Evolutionary conservation across 2,113 vertebrate genomes (phyloP).

Genomic region (Phyllostomus discolor): DNA sequence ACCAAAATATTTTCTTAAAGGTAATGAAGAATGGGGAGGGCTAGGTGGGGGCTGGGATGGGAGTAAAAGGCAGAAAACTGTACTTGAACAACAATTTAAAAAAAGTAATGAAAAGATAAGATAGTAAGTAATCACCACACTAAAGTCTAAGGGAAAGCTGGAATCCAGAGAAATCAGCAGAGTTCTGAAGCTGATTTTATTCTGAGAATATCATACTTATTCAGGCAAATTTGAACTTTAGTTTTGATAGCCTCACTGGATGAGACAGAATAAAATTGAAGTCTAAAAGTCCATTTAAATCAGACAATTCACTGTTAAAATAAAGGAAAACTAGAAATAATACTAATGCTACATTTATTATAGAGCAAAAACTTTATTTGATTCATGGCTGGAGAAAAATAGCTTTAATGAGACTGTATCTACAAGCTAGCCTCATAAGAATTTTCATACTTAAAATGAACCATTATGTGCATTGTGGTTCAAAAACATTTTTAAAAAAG

Average conservation of each 20-base stretch:
- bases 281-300: neutral
- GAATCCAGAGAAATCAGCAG: neutral
- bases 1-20: neutral
- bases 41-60: too few relatives aligned
- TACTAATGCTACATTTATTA: neutral
- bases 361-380: neutral
- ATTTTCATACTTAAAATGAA: neutral
- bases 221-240: neutral
- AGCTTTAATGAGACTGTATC: neutral
- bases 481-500: neutral
- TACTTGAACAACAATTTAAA: too few relatives aligned
- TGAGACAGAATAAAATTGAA: conserved; percentile 11
- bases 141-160: neutral
- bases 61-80: too few relatives aligned
- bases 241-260: neutral
- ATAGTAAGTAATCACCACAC: neutral
- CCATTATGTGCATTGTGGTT: neutral
- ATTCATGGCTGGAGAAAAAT: neutral
- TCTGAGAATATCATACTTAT: neutral
- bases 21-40: neutral
- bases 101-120: neutral
- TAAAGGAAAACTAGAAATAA: neutral
- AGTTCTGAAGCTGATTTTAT: neutral
- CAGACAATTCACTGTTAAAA: neutral
- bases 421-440: neutral